phyloP scores from a whole-genome alignment of 1,140 invertebrate genomes.

The Monochamus saltuarius region DNA sequence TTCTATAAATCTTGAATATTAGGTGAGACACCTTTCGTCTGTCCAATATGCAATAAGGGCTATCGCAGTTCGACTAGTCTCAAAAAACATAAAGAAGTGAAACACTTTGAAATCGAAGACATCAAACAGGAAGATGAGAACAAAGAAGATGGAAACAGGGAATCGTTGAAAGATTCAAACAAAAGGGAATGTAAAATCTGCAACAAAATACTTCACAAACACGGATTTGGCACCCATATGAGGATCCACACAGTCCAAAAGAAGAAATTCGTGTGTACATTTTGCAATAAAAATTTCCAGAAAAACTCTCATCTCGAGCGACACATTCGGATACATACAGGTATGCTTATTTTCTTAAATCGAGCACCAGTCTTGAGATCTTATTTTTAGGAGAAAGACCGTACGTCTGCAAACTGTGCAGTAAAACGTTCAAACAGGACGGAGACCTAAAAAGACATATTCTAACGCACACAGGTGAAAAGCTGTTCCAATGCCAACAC shows the following conservation, averaged over 20 bases:
- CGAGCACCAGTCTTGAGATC: background rate
- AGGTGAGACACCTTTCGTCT: conserved; percentile 13
- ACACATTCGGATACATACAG: conserved; percentile 17
- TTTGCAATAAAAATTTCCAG: conserved; percentile 14
- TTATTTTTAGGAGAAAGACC: conserved; percentile 12
- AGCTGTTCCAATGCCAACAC: conserved; percentile 58
- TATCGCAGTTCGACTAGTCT: conserved; percentile 15
- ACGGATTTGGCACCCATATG: conserved; percentile 17
- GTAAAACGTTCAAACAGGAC: conserved; percentile 59
- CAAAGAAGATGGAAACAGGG: background rate
- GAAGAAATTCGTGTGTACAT: conserved; percentile 2
- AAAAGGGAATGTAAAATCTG: conserved; percentile 13
- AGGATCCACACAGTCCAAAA: conserved; percentile 8
- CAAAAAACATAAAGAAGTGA: conserved; percentile 10
- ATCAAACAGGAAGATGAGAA: background rate
- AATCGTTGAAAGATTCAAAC: background rate
- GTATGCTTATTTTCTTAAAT: background rate
- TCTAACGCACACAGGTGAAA: conserved; percentile 66
- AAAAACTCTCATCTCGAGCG: conserved; percentile 15
- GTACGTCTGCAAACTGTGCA: conserved; percentile 55
- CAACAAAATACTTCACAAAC: conserved; percentile 13
- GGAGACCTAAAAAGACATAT: conserved; percentile 60
- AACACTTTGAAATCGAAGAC: conserved; percentile 1
- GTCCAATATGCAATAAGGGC: conserved; percentile 14
- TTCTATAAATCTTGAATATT: background rate